These are phyloP conservation scores for Plusia festucae DNA, from an alignment of 2,888 invertebrate genomes.

Conservation along the genomic window DNA sequence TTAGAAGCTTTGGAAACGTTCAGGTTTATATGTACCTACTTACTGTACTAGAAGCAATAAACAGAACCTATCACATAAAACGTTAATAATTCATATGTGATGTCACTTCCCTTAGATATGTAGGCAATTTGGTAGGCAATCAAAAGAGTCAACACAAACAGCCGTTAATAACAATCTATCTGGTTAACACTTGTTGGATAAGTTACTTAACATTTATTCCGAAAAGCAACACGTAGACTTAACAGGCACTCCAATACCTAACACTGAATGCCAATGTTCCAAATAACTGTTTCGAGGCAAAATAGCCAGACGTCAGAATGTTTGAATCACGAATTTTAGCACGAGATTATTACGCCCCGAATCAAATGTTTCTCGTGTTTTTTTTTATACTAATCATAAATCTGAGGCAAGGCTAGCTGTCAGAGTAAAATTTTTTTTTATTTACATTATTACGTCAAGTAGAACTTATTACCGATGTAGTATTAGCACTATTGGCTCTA, in stretches of 20 bases:
- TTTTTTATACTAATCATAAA: slow-evolving; percentile 11
- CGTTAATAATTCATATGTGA: no score
- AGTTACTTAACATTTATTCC: neutral
- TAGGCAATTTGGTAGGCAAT: no score
- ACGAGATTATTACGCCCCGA: slow-evolving; percentile 12
- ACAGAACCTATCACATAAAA: no score
- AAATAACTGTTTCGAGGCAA: slow-evolving; percentile 1
- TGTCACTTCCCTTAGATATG: no score
- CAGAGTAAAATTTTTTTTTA: neutral
- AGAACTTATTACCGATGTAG: slow-evolving; percentile 9
- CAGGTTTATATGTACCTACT: no score
- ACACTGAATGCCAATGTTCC: slow-evolving; percentile 1
- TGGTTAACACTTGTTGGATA: neutral
- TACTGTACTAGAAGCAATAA: no score
- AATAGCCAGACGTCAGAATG: neutral
- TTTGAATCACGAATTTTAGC: neutral
- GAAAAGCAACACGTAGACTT: no score
- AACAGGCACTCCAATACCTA: neutral
- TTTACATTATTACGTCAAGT: slow-evolving; percentile 3
- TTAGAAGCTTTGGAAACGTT: no score
- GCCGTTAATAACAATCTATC: neutral
- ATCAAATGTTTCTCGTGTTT: slow-evolving; percentile 14
- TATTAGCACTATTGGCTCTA: neutral
- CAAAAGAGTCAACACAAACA: no score
- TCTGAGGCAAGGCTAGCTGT: slow-evolving; percentile 1